Evolutionary conservation across 2,797 vertebrate species (phyloP).

Genomic region (Pseudochirops cupreus): DNA sequence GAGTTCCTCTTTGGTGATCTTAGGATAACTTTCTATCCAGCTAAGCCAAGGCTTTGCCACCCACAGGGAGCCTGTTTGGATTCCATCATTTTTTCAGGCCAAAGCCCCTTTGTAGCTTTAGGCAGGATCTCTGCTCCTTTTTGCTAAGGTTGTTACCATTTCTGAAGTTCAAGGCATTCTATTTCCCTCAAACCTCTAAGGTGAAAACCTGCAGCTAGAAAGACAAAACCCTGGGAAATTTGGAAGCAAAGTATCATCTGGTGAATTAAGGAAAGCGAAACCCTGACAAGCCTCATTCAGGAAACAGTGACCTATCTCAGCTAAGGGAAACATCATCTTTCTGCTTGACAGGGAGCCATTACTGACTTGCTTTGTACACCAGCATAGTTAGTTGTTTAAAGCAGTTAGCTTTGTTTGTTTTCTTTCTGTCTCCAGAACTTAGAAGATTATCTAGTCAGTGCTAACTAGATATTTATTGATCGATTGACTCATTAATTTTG

Average conservation of each 20-base stretch:
- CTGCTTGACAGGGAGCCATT: background rate
- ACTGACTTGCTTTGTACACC: background rate
- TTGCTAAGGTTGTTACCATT: background rate
- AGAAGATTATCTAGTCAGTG: background rate
- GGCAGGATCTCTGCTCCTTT: fast-evolving
- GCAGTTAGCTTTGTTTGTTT: background rate
- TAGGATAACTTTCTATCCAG: background rate
- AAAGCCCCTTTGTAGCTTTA: background rate
- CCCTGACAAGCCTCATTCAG: background rate
- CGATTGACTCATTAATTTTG: background rate
- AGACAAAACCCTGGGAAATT: conserved; percentile 10
- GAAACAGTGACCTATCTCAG: background rate
- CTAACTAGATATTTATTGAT: background rate
- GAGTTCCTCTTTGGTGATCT: background rate
- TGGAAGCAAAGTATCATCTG: conserved; percentile 32
- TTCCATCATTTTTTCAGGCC: background rate
- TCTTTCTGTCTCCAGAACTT: background rate
- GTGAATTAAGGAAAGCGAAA: conserved; percentile 43
- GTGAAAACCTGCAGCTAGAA: conserved; percentile 16
- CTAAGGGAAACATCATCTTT: background rate
- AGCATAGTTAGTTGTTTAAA: background rate
- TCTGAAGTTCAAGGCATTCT: conserved; percentile 40
- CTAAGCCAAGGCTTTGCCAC: background rate
- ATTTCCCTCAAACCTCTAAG: conserved; percentile 27
- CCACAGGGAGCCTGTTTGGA: background rate